Percentiles rank a stretch among this genome's conserved stretches.
phyloP scores from a whole-genome alignment of 2,797 vertebrate genomes.

The Echeneis naucrates region DNA sequence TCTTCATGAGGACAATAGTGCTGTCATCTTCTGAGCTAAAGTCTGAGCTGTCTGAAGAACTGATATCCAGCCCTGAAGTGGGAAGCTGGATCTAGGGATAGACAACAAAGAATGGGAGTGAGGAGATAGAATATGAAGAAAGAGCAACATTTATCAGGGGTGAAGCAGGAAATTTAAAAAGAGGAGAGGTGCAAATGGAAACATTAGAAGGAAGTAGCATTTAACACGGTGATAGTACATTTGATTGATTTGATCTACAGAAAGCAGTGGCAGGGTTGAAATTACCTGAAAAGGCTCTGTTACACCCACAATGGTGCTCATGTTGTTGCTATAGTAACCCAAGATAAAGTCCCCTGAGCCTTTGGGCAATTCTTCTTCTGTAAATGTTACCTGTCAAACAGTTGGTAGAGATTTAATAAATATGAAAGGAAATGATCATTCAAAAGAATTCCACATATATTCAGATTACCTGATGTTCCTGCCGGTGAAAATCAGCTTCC shows the following conservation, averaged over 20 bases:
- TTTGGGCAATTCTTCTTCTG: constrained; percentile 94
- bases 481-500: constrained; percentile 87
- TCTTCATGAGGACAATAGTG: constrained; percentile 87
- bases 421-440: constrained; percentile 25
- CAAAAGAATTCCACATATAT: neutral
- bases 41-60: constrained; percentile 91
- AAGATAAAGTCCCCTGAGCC: constrained; percentile 95
- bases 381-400: constrained; percentile 89
- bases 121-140: constrained; percentile 4
- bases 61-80: constrained; percentile 82
- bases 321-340: constrained; percentile 96
- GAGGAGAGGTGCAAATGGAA: constrained; percentile 6
- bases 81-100: constrained; percentile 91
- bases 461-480: constrained; percentile 86
- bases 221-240: neutral
- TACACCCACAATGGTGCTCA: constrained; percentile 91
- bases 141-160: neutral
- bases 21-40: constrained; percentile 94
- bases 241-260: constrained; percentile 20
- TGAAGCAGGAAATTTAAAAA: neutral
- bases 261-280: constrained; percentile 8
- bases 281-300: constrained; percentile 98
- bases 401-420: constrained; percentile 41
- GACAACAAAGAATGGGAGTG: neutral
- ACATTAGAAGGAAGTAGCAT: constrained; percentile 5